Conservation (phyloP, 1,140 invertebrate genomes). For the Drosophila erecta region DNA sequence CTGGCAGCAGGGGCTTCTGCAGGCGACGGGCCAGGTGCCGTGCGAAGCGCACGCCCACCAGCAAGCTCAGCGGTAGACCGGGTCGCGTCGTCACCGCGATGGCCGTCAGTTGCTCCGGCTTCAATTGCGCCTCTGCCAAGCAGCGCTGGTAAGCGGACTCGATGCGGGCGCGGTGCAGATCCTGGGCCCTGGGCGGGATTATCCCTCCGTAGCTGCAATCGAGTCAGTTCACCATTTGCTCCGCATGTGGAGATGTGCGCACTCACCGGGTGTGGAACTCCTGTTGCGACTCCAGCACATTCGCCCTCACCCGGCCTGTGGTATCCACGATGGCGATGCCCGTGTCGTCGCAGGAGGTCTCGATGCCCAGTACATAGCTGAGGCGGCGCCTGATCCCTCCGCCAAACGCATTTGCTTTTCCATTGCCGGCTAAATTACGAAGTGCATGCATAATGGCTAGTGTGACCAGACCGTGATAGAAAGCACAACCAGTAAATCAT, state of each 20-base stretch:
- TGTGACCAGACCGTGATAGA: background rate
- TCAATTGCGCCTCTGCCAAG: slow-evolving; percentile 88
- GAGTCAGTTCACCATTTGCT: background rate
- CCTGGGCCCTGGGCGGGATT: slow-evolving; percentile 93
- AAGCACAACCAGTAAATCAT: background rate
- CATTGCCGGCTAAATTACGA: slow-evolving; percentile 2
- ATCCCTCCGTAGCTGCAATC: slow-evolving; percentile 93
- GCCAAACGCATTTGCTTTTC: background rate
- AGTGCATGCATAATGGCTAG: slow-evolving; percentile 10
- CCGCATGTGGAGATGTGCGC: background rate
- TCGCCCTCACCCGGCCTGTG: slow-evolving; percentile 91
- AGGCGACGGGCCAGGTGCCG: slow-evolving; percentile 89
- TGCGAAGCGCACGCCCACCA: slow-evolving; percentile 94
- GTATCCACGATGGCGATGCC: slow-evolving; percentile 92
- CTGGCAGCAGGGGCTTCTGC: slow-evolving; percentile 95
- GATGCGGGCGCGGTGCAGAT: slow-evolving; percentile 93
- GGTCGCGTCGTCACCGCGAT: slow-evolving; percentile 96
- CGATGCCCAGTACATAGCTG: slow-evolving; percentile 91
- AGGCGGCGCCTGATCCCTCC: slow-evolving; percentile 14
- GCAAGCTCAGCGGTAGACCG: slow-evolving; percentile 91
- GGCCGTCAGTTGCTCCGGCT: slow-evolving; percentile 92
- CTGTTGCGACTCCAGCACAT: slow-evolving; percentile 92
- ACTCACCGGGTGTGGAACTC: slow-evolving; percentile 89
- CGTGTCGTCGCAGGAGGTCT: slow-evolving; percentile 99
- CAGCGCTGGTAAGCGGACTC: slow-evolving; percentile 89